Evolutionary conservation across 2,113 vertebrate species (phyloP).

Genomic region (Hiodon alosoides): DNA sequence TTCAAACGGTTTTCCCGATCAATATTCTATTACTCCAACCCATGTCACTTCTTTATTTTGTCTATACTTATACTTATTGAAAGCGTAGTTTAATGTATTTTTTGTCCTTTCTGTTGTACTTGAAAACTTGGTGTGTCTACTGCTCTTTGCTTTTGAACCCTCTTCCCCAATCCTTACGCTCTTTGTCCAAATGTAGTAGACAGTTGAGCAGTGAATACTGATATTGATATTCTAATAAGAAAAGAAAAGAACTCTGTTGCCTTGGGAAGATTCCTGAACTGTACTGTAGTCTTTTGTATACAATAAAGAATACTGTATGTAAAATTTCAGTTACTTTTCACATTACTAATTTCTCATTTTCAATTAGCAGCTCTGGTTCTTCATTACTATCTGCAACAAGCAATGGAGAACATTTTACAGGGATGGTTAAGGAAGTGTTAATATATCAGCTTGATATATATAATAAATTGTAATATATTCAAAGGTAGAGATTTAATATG

Average conservation of each 20-base stretch:
- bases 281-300: constrained; percentile 91
- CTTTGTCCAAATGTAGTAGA: constrained; percentile 28
- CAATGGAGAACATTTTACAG: no score
- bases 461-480: no score
- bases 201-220: constrained; percentile 22
- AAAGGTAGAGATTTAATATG: no score
- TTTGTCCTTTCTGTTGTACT: constrained; percentile 11
- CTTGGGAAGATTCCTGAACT: constrained; percentile 50
- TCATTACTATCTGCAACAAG: no score
- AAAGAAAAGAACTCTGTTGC: constrained; percentile 34
- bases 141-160: not conserved
- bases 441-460: no score
- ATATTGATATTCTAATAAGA: constrained; percentile 24
- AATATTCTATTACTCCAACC: not conserved
- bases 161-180: not conserved
- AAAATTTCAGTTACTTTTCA: constrained; percentile 67
- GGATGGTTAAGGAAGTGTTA: no score
- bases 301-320: constrained; percentile 85
- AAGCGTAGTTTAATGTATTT: not conserved
- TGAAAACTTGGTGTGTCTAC: not conserved
- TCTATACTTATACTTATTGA: not conserved
- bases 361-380: not conserved
- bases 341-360: not conserved
- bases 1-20: no score
- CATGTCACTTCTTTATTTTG: not conserved